phyloP scores from a whole-genome alignment of 64 coral and sea anemone species.

The Actinia tenebrosa region DNA sequence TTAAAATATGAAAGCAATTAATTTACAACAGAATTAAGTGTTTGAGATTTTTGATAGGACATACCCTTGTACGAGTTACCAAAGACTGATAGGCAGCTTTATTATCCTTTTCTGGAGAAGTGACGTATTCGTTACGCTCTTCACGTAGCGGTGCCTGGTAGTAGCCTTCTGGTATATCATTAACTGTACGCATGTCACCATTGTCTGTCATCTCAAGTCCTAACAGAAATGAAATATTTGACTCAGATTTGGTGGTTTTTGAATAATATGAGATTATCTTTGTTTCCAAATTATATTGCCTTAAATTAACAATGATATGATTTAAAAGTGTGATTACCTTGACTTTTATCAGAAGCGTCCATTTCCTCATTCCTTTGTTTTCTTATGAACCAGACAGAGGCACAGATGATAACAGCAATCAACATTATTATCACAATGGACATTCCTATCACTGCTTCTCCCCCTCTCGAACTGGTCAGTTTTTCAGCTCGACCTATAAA shows the following conservation, averaged over 20 bases:
- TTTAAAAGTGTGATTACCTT: not conserved
- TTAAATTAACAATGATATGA: not conserved
- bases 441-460: not conserved
- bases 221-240: not conserved
- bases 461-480: not conserved
- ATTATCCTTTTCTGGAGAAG: not conserved
- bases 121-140: not conserved
- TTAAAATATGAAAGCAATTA: not conserved
- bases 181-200: not conserved
- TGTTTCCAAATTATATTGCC: no score
- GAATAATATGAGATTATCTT: not conserved
- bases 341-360: not conserved
- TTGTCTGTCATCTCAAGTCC: not conserved
- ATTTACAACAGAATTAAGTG: not conserved
- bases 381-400: not conserved
- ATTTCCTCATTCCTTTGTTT: not conserved
- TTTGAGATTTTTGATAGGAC: not conserved
- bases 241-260: not conserved
- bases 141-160: not conserved
- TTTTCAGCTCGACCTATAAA: not conserved
- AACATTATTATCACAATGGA: not conserved
- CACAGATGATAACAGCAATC: not conserved
- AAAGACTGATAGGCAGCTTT: not conserved
- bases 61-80: conserved; percentile 15
- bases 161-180: not conserved